These are phyloP conservation scores for Iguana delicatissima DNA, from an alignment of 2,797 vertebrate species.

Conservation along the genomic window DNA sequence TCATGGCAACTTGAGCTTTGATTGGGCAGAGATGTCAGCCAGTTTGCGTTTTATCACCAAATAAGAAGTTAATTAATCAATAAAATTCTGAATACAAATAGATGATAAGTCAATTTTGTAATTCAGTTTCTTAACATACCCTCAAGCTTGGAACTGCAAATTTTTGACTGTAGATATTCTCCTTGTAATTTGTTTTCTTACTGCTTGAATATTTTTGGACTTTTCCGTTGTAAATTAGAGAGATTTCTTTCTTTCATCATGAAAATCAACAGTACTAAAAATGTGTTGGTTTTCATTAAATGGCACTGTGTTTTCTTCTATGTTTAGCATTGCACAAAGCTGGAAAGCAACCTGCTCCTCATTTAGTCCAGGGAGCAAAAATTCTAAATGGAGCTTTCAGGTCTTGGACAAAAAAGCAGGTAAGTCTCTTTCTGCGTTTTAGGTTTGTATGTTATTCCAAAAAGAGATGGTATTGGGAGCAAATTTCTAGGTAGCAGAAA, in stretches of 20 bases:
- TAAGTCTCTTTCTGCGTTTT: constrained; percentile 63
- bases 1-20: not conserved
- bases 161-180: not conserved
- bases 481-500: not conserved
- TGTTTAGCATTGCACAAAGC: constrained; percentile 93
- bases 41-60: not conserved
- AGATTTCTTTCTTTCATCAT: not conserved
- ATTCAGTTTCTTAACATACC: not conserved
- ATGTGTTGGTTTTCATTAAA: constrained; percentile 17
- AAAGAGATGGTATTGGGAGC: not conserved
- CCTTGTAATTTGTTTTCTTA: not conserved
- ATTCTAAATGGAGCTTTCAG: constrained; percentile 98
- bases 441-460: constrained; percentile 16
- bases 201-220: not conserved
- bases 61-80: not conserved
- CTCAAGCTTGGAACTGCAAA: not conserved
- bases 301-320: not conserved
- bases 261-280: constrained; percentile 2
- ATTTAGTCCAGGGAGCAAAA: constrained; percentile 97
- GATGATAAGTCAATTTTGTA: not conserved
- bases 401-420: constrained; percentile 99
- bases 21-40: not conserved
- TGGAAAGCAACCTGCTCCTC: constrained; percentile 92
- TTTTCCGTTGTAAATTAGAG: not conserved
- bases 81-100: not conserved